Base-by-base conservation (phyloP, 1,140 invertebrate genomes). In the Caenorhabditis remanei region DNA sequence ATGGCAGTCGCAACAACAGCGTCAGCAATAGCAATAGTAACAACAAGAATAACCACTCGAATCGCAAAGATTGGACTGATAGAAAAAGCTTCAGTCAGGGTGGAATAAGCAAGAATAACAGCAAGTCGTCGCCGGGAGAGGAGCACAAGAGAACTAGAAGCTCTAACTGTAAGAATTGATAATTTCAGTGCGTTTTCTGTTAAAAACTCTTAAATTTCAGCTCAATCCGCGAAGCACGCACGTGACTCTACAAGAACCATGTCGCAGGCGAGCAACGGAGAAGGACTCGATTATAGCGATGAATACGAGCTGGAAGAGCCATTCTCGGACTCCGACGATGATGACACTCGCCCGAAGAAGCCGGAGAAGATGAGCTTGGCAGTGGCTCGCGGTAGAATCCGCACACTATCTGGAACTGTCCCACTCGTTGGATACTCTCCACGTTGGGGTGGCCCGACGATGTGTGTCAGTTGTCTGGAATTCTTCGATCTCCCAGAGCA, bases 361-460 rank as follows among this genome's bases (percentile, higher is more conserved):
- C 61, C 86, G n/a, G 83, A 89, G 53, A 93, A 93, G 86, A 92
- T 92, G 46, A 88, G 86, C 56, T 82, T 92, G 55, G 63, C 90
- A 21, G 89, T 92, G 79, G 92, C 91, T 24, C 87, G 91, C 55
- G 92, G 91, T 48, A 90, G 91, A 14, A 93, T 92, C 65, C 85
- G 87, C 24, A 92, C 91, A 14, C 79, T 92, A 40, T 92, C 91
- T 13, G 91, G 91, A 85, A 92, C 92, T 24, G 90, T 92, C n/a
- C 92, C 91, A n/a, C 46, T 79, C 13, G 90, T 92, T 6, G 90
- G 91, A 32, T 92, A 86, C 75, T 87, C 89, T n/a, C 91, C 91
- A n/a, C 92, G 93, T 65, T 92, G 91, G 91, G 91, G 91, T 32
- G 91, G 91, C 0, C 92, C 91, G 2, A 92, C 92, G 9, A 92